A percentile compares a stretch with the other conserved stretches of the same genome.
Evolutionary conservation across 2,888 invertebrate genomes (phyloP).

Genomic region (Idaea biselata): DNA sequence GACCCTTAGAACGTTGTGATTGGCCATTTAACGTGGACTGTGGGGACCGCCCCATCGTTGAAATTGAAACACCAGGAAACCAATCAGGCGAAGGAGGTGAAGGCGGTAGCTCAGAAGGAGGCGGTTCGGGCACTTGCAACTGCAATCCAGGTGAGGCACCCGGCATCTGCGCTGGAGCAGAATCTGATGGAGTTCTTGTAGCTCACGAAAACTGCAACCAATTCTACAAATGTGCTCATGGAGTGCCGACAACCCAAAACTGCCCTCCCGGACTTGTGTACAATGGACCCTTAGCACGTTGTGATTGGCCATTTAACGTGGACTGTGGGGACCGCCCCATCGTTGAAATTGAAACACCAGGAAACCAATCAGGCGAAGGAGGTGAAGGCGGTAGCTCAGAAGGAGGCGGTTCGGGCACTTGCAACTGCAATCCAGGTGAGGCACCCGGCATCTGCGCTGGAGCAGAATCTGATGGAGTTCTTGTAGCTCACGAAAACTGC

Average conservation of each 20-base stretch:
- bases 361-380: constrained; percentile 7
- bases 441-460: constrained; percentile 33
- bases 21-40: constrained; percentile 41
- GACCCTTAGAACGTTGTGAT: constrained; percentile 35
- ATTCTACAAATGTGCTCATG: constrained; percentile 36
- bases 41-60: constrained; percentile 31
- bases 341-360: constrained; percentile 21
- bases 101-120: no score
- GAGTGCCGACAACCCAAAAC: constrained; percentile 20
- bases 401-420: constrained; percentile 18
- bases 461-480: constrained; percentile 33
- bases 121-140: constrained; percentile 25
- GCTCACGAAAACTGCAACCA: constrained; percentile 38
- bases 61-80: constrained; percentile 4
- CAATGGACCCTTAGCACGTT: constrained; percentile 35
- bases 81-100: constrained; percentile 8
- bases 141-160: constrained; percentile 33
- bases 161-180: constrained; percentile 28
- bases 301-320: constrained; percentile 41
- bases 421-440: constrained; percentile 38
- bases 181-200: constrained; percentile 36
- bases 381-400: constrained; percentile 7
- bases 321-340: constrained; percentile 36
- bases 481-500: constrained; percentile 43
- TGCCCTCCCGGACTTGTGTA: constrained; percentile 35